A percentile compares a stretch with the other conserved stretches of the same genome.
phyloP scores from a whole-genome alignment of 2,113 vertebrate species.

The Chitala chitala region DNA sequence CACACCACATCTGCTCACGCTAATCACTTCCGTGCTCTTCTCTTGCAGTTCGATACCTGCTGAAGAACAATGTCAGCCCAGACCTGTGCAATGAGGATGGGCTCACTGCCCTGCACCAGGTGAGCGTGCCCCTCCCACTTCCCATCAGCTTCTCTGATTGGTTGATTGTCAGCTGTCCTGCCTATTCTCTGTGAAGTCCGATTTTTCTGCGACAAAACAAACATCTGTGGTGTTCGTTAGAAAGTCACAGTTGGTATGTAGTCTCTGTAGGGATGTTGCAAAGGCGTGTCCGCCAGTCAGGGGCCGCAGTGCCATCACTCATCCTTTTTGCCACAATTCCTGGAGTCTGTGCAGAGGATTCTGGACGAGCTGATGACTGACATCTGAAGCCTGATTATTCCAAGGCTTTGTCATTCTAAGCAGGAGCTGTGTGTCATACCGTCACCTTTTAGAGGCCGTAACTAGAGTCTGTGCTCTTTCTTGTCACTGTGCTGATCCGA shows the following conservation, averaged over 20 bases:
- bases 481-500: constrained; percentile 11
- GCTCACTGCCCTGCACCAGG: constrained; percentile 93
- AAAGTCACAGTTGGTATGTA: too few relatives aligned
- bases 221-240: too few relatives aligned
- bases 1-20: background rate
- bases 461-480: background rate
- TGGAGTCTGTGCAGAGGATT: too few relatives aligned
- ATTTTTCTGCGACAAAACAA: too few relatives aligned
- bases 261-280: too few relatives aligned
- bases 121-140: constrained; percentile 43
- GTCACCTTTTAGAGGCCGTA: background rate
- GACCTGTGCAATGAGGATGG: constrained; percentile 95
- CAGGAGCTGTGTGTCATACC: constrained; percentile 8
- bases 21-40: constrained; percentile 25
- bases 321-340: too few relatives aligned
- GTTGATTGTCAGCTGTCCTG: background rate
- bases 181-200: too few relatives aligned
- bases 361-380: too few relatives aligned
- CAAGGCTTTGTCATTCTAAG: background rate
- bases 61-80: constrained; percentile 88
- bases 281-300: too few relatives aligned
- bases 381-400: background rate
- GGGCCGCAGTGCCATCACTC: too few relatives aligned
- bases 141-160: constrained; percentile 27
- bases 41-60: constrained; percentile 81